Base-by-base conservation (phyloP, 2,797 vertebrate genomes). In the Sparidentex hasta region DNA sequence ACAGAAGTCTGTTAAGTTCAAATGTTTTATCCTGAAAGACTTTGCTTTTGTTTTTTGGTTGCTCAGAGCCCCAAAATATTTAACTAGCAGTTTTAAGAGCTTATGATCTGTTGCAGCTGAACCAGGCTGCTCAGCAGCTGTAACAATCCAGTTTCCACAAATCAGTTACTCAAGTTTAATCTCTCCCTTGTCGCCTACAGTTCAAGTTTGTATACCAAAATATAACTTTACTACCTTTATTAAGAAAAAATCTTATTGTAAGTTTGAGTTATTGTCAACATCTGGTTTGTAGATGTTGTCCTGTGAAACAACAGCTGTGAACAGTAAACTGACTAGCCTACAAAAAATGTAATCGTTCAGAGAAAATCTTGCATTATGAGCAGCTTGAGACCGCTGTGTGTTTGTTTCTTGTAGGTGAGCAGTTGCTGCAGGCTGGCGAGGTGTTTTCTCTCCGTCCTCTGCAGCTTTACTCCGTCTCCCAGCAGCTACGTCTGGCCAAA, bases 381-480 rank as follows among this genome's bases (percentile, higher is more conserved):
- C 14, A 11, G 11, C 7, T 5, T 52, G 9, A 23, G 7, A 38
- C 33, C 0, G 0, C 1, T 33, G 23, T 72, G 3, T 56, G 63
- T 64, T 1, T 72, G 7, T 71, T 9, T 81, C 44, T 20, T 71
- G 55, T 20, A 99, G 98, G 98, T 71, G 98, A 99, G 72, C 97
- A 97, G 85, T 78, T 99, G 84, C 93, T 99, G 78, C 95, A 95
- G 87, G 97, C 96, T 0, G 98, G 98, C 0, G 95, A 99, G 86
- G 98, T 98, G 46, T 99, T 98, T 78, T 92, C 93, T 27, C 95
- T 99, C 23, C 88, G 86, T 55, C 98, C 98, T 1, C 92, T 99
- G 78, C 98, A 99, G 93, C 93, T 99, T 3, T 96, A 97, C 41
- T 96, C 98, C 4, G 86, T 99, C 83, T 97, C 97, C 2, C 97